Conservation (phyloP, 1,140 invertebrate species). For the Drosophila pandora region DNA sequence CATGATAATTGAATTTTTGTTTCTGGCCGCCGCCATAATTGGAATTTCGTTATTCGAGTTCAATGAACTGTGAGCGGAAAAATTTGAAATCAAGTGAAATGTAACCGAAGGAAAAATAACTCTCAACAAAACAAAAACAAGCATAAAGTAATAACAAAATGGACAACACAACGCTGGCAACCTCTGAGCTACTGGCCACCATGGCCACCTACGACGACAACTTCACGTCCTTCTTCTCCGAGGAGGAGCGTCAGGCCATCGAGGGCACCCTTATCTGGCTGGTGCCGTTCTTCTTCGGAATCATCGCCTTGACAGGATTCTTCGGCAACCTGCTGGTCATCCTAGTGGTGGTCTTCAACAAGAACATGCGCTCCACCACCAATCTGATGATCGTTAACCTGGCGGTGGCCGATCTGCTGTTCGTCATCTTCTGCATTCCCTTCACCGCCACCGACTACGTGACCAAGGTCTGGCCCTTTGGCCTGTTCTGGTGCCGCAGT, state of each 20-base stretch:
- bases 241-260: conserved; percentile 49
- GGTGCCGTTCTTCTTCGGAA: conserved; percentile 94
- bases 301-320: conserved; percentile 94
- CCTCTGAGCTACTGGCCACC: conserved; percentile 7
- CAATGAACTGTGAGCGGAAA: conserved; percentile 59
- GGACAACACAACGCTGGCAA: conserved; percentile 31
- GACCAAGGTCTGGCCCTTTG: conserved; percentile 94
- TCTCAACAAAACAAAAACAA: conserved; percentile 19
- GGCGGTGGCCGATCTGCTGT: conserved; percentile 95
- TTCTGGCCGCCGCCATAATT: conserved; percentile 48
- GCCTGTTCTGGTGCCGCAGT: conserved; percentile 94
- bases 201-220: conserved; percentile 17
- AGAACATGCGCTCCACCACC: conserved; percentile 96
- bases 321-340: conserved; percentile 95
- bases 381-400: conserved; percentile 96
- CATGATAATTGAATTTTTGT: conserved; percentile 69
- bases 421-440: conserved; percentile 97
- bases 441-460: conserved; percentile 95
- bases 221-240: conserved; percentile 14
- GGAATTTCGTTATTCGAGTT: conserved; percentile 73
- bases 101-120: conserved; percentile 27
- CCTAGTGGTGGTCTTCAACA: conserved; percentile 92
- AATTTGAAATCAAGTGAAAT: conserved; percentile 60
- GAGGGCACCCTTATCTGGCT: conserved; percentile 77
- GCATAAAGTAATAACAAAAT: conserved; percentile 18